phyloP scores from a whole-genome alignment of 1,140 invertebrate genomes.

The Scaptodrosophila lebanonensis region DNA sequence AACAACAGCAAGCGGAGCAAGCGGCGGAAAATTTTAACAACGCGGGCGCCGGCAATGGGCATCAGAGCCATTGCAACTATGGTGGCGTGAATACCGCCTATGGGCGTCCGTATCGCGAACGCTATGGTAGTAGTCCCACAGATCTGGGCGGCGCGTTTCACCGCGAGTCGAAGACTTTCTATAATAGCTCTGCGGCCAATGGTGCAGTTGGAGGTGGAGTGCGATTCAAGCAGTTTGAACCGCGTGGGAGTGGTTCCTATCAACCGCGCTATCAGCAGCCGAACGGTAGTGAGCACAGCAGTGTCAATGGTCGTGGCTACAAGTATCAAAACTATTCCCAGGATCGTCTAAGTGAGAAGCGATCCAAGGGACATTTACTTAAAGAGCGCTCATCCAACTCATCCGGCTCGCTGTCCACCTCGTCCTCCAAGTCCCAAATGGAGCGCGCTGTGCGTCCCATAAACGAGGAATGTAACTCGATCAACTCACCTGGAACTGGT shows the following conservation, averaged over 20 bases:
- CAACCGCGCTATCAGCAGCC: neutral
- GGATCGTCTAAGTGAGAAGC: conserved; percentile 15
- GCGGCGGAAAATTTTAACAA: conserved; percentile 5
- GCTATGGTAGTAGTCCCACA: no score
- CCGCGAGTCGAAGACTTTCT: conserved; percentile 49
- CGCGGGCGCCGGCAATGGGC: neutral
- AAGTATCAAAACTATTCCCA: no score
- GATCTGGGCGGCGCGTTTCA: conserved; percentile 16
- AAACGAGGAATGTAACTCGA: no score
- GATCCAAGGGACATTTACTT: conserved; percentile 17
- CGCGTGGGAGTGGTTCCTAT: no score
- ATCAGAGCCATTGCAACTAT: neutral
- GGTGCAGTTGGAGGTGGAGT: conserved; percentile 1
- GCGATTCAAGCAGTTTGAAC: conserved; percentile 23
- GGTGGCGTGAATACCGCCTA: no score
- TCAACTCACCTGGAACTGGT: neutral
- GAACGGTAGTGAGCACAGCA: no score
- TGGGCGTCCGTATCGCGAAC: conserved; percentile 19
- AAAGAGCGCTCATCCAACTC: conserved; percentile 36
- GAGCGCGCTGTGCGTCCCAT: conserved; percentile 7
- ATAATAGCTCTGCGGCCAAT: conserved; percentile 36
- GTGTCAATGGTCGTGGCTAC: conserved; percentile 10
- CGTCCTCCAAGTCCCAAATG: conserved; percentile 44
- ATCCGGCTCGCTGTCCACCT: conserved; percentile 40
- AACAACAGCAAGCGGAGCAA: conserved; percentile 11